Conservation (phyloP, 2,797 vertebrate genomes). For the Anableps anableps region DNA sequence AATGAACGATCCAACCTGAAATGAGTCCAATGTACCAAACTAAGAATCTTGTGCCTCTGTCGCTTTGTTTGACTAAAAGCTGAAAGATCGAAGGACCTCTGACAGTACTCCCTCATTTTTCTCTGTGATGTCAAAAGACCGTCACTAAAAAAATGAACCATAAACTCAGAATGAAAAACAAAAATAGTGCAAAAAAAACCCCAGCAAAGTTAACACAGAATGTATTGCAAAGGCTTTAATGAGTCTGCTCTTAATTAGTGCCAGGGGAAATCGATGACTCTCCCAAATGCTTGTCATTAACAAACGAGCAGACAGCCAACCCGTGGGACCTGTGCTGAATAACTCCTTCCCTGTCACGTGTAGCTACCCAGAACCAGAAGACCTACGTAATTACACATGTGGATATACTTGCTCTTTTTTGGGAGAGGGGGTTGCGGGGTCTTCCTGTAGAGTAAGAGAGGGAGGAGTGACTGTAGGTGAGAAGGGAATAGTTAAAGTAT, state of each 20-base stretch:
- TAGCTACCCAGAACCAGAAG: constrained; percentile 36
- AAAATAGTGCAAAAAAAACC: constrained; percentile 24
- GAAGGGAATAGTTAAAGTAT: constrained; percentile 45
- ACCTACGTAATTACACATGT: constrained; percentile 19
- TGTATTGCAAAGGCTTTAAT: constrained; percentile 77
- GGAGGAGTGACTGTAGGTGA: constrained; percentile 49
- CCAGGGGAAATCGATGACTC: constrained; percentile 77
- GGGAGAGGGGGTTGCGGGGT: neutral
- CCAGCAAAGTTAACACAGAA: constrained; percentile 62
- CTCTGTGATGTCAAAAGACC: neutral
- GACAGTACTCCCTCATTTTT: neutral
- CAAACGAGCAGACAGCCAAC: constrained; percentile 72
- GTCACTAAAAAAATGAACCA: constrained; percentile 14
- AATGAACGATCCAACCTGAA: neutral
- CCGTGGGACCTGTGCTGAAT: constrained; percentile 72
- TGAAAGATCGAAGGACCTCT: neutral
- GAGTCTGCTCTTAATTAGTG: constrained; percentile 81
- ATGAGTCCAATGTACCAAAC: constrained; percentile 4
- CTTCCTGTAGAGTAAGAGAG: constrained; percentile 35
- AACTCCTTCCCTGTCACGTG: constrained; percentile 63
- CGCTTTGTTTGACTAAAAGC: neutral
- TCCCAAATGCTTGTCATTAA: constrained; percentile 80
- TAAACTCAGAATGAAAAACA: constrained; percentile 43
- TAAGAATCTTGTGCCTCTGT: neutral
- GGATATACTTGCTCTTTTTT: neutral